Evolutionary conservation across 2,797 vertebrate genomes (phyloP).

Genomic region (Neosilurus mollespiculum): DNA sequence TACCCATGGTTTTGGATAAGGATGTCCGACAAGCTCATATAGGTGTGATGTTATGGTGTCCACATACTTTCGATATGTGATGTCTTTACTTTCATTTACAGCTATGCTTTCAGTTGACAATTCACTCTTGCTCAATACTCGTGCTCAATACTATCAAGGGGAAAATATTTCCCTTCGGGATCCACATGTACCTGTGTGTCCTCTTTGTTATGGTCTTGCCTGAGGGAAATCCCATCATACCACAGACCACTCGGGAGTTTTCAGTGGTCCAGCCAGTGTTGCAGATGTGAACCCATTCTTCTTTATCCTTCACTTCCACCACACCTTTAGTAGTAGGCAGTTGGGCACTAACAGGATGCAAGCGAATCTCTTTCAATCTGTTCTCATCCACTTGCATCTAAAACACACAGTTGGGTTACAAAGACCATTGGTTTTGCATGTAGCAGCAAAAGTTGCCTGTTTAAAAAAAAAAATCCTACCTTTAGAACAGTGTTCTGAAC

Average conservation of each 20-base stretch:
- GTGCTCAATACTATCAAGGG: not conserved
- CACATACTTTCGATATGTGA: too few species aligned
- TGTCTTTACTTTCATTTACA: not conserved
- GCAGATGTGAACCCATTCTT: constrained; percentile 88
- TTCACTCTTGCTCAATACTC: not conserved
- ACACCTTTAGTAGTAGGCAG: constrained; percentile 85
- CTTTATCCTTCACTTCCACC: constrained; percentile 85
- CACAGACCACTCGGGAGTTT: constrained; percentile 89
- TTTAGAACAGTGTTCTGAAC: not conserved
- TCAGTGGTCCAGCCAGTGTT: constrained; percentile 82
- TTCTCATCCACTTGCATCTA: constrained; percentile 80
- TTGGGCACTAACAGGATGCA: constrained; percentile 76
- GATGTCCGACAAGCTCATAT: not conserved
- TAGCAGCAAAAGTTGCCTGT: not conserved
- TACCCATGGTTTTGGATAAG: not conserved
- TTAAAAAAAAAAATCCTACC: not conserved
- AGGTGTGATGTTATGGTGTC: not conserved
- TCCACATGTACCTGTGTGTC: constrained; percentile 43
- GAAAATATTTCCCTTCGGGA: too few species aligned
- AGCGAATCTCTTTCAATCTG: constrained; percentile 84
- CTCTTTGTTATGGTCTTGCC: constrained; percentile 86
- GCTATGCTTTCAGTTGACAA: not conserved
- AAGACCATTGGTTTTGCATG: not conserved
- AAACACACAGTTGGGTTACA: constrained; percentile 24
- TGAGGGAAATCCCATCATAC: constrained; percentile 91